Evolutionary conservation across 92 coral and sea anemone genomes (phyloP).

Genomic region (Parazoanthus swiftii): DNA sequence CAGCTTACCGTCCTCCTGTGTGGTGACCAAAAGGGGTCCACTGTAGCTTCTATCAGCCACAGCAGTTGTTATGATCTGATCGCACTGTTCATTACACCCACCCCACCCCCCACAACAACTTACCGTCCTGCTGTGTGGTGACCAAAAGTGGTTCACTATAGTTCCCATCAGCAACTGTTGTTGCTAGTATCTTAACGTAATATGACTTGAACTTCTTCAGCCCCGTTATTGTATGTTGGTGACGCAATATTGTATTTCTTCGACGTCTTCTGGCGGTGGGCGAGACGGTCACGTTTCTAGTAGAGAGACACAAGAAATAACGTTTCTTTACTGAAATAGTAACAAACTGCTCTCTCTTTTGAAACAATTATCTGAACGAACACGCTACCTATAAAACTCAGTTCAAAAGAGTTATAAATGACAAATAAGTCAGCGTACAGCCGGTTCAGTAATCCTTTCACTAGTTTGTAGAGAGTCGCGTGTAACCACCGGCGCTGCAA

Average conservation of each 20-base stretch:
- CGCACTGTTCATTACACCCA: no score
- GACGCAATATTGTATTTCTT: neutral
- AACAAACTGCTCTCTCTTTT: neutral
- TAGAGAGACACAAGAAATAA: neutral
- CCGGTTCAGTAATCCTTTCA: no score
- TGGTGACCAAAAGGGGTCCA: neutral
- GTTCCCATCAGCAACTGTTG: constrained; percentile 8
- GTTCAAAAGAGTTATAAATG: no score
- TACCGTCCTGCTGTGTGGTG: constrained; percentile 62
- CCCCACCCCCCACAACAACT: neutral
- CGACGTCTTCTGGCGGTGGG: neutral
- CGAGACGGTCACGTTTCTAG: neutral
- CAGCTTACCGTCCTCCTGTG: no score
- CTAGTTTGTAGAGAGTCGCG: no score
- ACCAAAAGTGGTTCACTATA: constrained; percentile 16
- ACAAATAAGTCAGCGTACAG: no score
- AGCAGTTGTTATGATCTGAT: constrained; percentile 19
- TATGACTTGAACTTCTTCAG: constrained; percentile 60
- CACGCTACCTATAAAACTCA: no score
- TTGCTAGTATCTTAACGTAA: constrained; percentile 48
- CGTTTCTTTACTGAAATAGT: neutral
- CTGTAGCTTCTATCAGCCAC: constrained; percentile 41
- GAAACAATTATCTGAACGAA: neutral
- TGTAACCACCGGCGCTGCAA: no score
- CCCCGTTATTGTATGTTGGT: constrained; percentile 32